Percentiles rank a stretch among this genome's conserved stretches.
phyloP scores from a whole-genome alignment of 2,113 vertebrate species.

The Ivindomyrus marchei region DNA sequence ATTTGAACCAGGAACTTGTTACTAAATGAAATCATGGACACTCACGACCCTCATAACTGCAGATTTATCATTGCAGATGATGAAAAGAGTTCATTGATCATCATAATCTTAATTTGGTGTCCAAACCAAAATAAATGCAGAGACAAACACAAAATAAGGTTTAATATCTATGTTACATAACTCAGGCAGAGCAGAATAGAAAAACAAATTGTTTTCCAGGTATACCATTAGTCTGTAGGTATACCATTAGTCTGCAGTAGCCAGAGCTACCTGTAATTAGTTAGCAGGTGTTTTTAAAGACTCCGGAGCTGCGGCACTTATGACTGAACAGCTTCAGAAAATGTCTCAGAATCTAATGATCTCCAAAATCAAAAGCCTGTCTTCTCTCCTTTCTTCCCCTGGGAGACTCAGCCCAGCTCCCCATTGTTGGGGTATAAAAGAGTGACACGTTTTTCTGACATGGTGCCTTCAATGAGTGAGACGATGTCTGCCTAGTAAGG shows the following conservation, averaged over 20 bases:
- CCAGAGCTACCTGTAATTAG: slow-evolving; percentile 70
- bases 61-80: not conserved
- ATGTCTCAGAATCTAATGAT: slow-evolving; percentile 99
- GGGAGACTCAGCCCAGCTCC: slow-evolving; percentile 95
- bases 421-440: slow-evolving; percentile 93
- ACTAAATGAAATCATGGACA: not conserved
- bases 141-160: not conserved
- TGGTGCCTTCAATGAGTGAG: slow-evolving; percentile 89
- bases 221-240: not conserved
- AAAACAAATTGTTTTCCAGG: not conserved
- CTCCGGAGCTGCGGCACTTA: slow-evolving; percentile 83
- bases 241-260: slow-evolving; percentile 61
- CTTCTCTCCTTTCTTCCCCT: slow-evolving; percentile 93
- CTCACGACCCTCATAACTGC: not conserved
- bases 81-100: not conserved
- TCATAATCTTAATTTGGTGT: not conserved
- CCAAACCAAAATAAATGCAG: not conserved
- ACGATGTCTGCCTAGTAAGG: slow-evolving; percentile 96
- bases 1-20: not conserved
- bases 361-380: slow-evolving; percentile 97
- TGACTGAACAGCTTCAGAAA: slow-evolving; percentile 75
- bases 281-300: slow-evolving; percentile 99
- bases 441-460: slow-evolving; percentile 93
- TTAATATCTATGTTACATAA: not conserved
- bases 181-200: not conserved